Conservation (phyloP, 2,888 invertebrate genomes). For the Nasonovia ribisnigri region DNA sequence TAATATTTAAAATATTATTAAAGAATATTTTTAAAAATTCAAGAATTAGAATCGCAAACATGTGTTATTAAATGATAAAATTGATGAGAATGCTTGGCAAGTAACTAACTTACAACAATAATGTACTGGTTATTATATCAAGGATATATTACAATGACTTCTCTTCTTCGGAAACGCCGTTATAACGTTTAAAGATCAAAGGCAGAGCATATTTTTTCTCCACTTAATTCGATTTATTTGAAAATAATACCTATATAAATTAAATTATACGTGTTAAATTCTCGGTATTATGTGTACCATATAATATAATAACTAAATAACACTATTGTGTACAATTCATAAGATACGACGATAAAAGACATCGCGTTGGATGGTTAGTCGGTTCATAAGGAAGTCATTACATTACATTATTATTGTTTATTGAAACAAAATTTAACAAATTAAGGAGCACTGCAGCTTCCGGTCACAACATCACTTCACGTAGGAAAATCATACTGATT, state of each 20-base stretch:
- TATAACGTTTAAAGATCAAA: neutral
- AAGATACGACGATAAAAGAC: neutral
- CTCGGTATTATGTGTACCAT: neutral
- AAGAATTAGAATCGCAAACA: too few relatives aligned
- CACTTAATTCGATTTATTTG: neutral
- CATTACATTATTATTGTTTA: conserved; percentile 13
- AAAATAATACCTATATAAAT: neutral
- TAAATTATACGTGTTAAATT: neutral
- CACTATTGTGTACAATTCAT: neutral
- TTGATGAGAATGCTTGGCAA: neutral
- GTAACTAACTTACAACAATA: neutral
- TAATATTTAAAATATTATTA: too few relatives aligned
- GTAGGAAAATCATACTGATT: neutral
- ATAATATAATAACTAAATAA: neutral
- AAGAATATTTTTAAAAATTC: too few relatives aligned
- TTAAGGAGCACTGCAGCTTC: neutral
- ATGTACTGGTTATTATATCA: neutral
- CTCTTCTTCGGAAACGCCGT: neutral
- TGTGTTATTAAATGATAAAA: neutral
- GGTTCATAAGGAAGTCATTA: conserved; percentile 37
- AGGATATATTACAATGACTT: neutral
- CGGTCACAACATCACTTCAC: conserved; percentile 11
- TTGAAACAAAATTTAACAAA: conserved; percentile 11
- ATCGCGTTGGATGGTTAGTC: neutral
- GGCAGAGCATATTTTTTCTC: neutral